Base-by-base conservation (phyloP, 2,113 vertebrate species). In the Prochilodus magdalenae region DNA sequence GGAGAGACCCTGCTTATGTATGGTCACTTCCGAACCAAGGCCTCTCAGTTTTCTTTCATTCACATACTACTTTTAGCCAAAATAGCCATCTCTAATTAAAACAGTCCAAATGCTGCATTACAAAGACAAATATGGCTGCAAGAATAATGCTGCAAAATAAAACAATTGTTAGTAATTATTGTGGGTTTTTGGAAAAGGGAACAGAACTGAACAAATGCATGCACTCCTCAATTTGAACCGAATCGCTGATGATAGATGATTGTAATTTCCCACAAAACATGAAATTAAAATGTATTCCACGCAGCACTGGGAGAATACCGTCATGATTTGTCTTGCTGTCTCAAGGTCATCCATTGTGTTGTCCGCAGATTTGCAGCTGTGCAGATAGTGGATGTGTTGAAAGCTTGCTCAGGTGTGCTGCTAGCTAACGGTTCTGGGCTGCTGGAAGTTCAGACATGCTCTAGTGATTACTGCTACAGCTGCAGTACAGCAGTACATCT, bases 191-290 rank as follows among this genome's bases (percentile, higher is more conserved):
- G 30, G 29, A 29, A 67, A 67, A 67, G 8, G 29, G 20, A 22
- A 18, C 5, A 30, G n/a, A 57, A 57, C 22, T 22, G 55, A 57
- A 57, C 55, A 60, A 60, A 60, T 60, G 22, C 57, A n/a, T 60
- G 10, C 65, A 33, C 1, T 67, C 29, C 16, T 33, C 18, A 33
- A 67, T 33, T 33, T 33, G 22, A 26, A 30, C 6, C 6, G 26
- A 65, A 16, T 29, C 65, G 22, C 65, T 67, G 65, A 67, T 65
- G 62, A 65, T 30, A 65, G 62, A 65, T 30, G 62, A 65, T 18
- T 30, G 27, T 30, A 60, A 60, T 60, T 60, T 60, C 3, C 57
- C 12, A 26, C 57, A 60, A 26, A 60, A 60, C 57, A 60, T 26
- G 57, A 13, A 60, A 60, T 60, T 60, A 60, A 60, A 60, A 60